Conservation (phyloP, 2,888 invertebrate genomes). For the Tolmerus cingulatus region DNA sequence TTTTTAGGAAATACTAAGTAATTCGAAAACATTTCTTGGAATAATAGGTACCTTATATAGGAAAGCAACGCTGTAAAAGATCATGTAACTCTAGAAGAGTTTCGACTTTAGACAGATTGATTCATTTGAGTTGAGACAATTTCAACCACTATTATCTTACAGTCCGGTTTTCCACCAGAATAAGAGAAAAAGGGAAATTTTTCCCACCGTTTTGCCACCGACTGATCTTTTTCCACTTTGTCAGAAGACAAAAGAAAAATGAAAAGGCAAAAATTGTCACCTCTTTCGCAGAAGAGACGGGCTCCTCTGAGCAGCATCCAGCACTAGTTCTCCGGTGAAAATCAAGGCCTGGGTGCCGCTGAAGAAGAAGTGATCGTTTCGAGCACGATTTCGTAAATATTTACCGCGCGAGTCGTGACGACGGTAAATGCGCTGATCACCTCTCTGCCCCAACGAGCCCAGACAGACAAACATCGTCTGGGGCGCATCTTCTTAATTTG, state of each 20-base stretch:
- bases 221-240: background rate
- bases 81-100: too few species aligned
- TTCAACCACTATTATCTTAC: too few species aligned
- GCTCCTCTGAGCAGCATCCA: background rate
- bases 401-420: background rate
- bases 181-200: background rate
- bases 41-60: too few species aligned
- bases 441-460: background rate
- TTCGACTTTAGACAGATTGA: too few species aligned
- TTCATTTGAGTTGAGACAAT: too few species aligned
- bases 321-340: background rate
- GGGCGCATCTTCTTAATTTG: conserved; percentile 9
- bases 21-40: too few species aligned
- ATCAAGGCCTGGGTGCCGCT: background rate
- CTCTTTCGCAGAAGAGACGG: background rate
- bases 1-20: too few species aligned
- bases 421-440: background rate
- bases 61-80: too few species aligned
- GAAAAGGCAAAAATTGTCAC: conserved; percentile 6
- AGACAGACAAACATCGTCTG: conserved; percentile 18
- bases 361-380: background rate
- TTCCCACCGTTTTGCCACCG: background rate
- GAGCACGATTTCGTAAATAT: background rate
- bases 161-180: background rate
- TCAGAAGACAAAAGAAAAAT: background rate